Conservation (phyloP, 2,888 invertebrate species). For the Ischnus inquisitorius region DNA sequence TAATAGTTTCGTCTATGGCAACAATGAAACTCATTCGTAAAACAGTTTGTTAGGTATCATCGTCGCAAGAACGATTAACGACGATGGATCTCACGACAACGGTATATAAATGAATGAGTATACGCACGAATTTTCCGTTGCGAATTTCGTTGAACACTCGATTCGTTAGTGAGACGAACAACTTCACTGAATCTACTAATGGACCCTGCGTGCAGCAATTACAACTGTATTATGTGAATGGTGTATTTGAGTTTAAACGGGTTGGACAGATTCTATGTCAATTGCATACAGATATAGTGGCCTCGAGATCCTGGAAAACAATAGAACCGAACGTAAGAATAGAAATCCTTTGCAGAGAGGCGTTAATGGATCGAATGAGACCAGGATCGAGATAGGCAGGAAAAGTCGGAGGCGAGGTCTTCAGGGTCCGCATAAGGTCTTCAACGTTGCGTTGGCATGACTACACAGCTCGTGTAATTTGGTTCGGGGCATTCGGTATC, state of each 20-base stretch:
- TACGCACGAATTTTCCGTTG: background rate
- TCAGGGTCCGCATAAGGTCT: slow-evolving; percentile 9
- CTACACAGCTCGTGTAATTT: slow-evolving; percentile 51
- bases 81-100: no score
- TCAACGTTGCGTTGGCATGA: background rate
- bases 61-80: no score
- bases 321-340: slow-evolving; percentile 29
- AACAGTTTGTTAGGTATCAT: background rate
- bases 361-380: slow-evolving; percentile 46
- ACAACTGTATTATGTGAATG: no score
- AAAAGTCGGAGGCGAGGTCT: slow-evolving; percentile 10
- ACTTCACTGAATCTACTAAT: background rate
- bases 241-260: no score
- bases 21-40: background rate
- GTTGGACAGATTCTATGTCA: background rate
- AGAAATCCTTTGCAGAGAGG: slow-evolving; percentile 18
- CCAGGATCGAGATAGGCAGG: background rate
- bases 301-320: background rate
- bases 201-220: no score
- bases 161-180: no score
- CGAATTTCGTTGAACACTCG: background rate
- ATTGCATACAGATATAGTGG: background rate
- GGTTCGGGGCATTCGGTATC: slow-evolving; percentile 50
- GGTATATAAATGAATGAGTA: no score
- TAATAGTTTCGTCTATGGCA: background rate